Base-by-base conservation (phyloP, 2,113 vertebrate species). In the Progne subis region DNA sequence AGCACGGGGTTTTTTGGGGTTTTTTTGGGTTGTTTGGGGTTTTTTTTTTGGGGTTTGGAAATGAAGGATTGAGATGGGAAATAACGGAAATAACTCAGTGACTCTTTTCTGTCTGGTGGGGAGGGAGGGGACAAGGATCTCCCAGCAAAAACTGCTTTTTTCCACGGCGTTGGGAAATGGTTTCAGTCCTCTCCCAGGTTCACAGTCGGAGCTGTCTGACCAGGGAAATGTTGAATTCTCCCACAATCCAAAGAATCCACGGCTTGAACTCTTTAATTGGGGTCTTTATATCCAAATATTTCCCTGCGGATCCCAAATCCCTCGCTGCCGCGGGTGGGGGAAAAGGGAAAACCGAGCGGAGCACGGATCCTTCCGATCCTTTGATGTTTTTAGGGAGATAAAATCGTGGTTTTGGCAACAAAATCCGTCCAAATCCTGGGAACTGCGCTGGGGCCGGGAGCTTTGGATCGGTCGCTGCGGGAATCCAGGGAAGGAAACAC, bases 41-140 rank as follows among this genome's bases (percentile, higher is more conserved):
- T 76, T 70, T 37, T 37, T 37, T 37, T 28, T 68, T 7, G 50
- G 41, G 37, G 25, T 67, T 76, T 70, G 69, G 56, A 61, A 86
- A 77, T 85, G 94, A 95, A 92, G 94, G 92, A 96, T 69, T 34
- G 68, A 79, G 59, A 44, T 29, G 77, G n/a, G 24, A 57, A 47
- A 50, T 20, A 8, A 31, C 56, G 24, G 2, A 34, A 41, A 41
- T 37, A 28, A 75, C 6, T 18, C 2, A 5, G 25, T 12, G 57
- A 26, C 44, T 67, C 0, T 18, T 8, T 55, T 55, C 18, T 41
- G 5, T 37, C 50, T 19, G 14, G 23, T 44, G 57, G 56, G 80
- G 67, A 67, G 49, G 60, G 49, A 81, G 80, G 47, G 47, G 44
- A 39, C 17, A 6, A 75, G 59, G 74, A 37, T 55, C 60, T 81